Evolutionary conservation across 2,113 vertebrate species (phyloP).

Genomic region (Smithornis capensis): DNA sequence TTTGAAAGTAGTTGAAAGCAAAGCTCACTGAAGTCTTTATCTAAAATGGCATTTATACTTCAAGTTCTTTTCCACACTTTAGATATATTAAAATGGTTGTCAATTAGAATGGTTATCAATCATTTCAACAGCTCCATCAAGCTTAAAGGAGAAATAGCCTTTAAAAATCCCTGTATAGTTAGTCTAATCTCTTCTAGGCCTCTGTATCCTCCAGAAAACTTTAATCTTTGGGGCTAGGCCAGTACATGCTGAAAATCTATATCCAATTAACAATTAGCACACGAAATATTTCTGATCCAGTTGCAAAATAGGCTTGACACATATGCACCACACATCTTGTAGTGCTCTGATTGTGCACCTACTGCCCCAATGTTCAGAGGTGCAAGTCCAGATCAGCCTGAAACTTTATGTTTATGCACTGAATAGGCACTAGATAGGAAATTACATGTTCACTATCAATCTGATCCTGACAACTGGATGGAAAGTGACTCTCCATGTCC

Average conservation of each 20-base stretch:
- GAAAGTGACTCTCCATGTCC: neutral
- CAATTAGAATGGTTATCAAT: neutral
- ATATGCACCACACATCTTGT: neutral
- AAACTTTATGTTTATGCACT: neutral
- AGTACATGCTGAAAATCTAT: neutral
- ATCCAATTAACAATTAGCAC: neutral
- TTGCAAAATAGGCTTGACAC: neutral
- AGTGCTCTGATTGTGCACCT: neutral
- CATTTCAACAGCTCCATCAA: neutral
- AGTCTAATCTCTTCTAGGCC: neutral
- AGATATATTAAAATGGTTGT: neutral
- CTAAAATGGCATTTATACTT: neutral
- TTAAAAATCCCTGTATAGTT: neutral
- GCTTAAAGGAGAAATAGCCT: neutral
- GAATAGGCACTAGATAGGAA: neutral
- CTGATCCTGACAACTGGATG: neutral
- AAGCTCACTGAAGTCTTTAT: neutral
- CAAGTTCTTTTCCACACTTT: neutral
- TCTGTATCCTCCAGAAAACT: neutral
- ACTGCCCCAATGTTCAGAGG: neutral
- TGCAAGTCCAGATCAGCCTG: neutral
- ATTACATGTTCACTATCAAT: neutral
- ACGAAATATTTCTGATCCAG: neutral
- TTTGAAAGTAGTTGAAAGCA: neutral
- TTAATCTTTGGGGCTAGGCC: neutral